Conservation (phyloP, 2,797 vertebrate species). For the Hephaestus fuliginosus region DNA sequence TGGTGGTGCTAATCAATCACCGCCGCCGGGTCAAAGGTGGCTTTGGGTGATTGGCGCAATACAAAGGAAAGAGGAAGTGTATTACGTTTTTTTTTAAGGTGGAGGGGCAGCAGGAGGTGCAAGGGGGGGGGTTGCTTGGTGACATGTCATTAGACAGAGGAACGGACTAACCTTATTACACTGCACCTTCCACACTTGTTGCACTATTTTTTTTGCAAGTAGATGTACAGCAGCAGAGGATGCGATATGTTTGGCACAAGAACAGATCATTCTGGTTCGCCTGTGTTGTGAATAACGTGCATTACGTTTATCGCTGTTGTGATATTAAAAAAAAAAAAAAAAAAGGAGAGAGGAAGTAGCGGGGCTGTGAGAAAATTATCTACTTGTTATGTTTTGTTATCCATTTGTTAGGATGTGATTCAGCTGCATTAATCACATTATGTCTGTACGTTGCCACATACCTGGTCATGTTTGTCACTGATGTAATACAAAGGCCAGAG, state of each 20-base stretch:
- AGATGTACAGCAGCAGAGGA: neutral
- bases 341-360: conserved; percentile 22
- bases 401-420: conserved; percentile 37
- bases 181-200: neutral
- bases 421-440: conserved; percentile 28
- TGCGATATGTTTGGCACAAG: neutral
- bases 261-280: neutral
- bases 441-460: conserved; percentile 4
- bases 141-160: conserved; percentile 36
- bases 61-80: conserved; percentile 75
- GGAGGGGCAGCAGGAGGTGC: conserved; percentile 21
- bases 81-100: conserved; percentile 32
- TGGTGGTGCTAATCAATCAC: conserved; percentile 76
- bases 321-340: neutral
- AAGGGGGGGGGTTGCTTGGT: conserved; percentile 12
- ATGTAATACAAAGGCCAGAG: conserved; percentile 30
- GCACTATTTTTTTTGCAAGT: neutral
- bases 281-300: neutral
- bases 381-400: conserved; percentile 33
- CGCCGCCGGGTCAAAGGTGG: conserved; percentile 66
- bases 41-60: conserved; percentile 64
- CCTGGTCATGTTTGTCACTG: conserved; percentile 23
- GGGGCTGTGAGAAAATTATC: conserved; percentile 27
- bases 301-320: neutral
- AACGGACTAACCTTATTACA: neutral